phyloP scores from a whole-genome alignment of 1,140 invertebrate genomes.

The Scaptodrosophila lebanonensis region DNA sequence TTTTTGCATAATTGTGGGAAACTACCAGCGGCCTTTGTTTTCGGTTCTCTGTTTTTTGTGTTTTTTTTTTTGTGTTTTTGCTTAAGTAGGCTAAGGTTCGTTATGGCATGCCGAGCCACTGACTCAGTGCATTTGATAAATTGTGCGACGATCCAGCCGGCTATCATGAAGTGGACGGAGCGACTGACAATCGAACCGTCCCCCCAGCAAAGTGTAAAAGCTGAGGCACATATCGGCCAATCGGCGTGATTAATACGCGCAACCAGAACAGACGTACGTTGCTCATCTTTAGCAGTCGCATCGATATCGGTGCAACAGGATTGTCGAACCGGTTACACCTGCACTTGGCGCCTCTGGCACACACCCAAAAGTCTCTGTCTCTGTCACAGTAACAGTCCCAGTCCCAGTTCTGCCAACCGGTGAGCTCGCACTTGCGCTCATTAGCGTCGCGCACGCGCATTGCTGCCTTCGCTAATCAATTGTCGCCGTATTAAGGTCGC shows the following conservation, averaged over 20 bases:
- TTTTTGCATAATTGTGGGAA: slow-evolving; percentile 74
- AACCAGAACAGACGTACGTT: slow-evolving; percentile 11
- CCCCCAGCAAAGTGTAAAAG: slow-evolving; percentile 52
- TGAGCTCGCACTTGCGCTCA: slow-evolving; percentile 37
- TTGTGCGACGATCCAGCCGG: slow-evolving; percentile 58
- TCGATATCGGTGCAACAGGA: neutral
- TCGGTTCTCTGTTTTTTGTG: slow-evolving; percentile 9
- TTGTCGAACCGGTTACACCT: slow-evolving; percentile 40
- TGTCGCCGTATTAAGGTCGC: slow-evolving; percentile 65
- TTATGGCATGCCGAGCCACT: slow-evolving; percentile 62
- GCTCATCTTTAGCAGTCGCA: slow-evolving; percentile 10
- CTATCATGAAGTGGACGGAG: too few relatives aligned
- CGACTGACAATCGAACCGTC: too few relatives aligned
- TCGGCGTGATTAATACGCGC: slow-evolving; percentile 60
- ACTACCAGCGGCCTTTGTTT: slow-evolving; percentile 62
- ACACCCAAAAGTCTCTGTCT: slow-evolving; percentile 32
- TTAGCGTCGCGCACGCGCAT: slow-evolving; percentile 53
- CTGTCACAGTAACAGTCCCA: neutral
- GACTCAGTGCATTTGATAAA: slow-evolving; percentile 66
- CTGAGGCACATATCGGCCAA: slow-evolving; percentile 41
- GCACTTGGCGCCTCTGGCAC: slow-evolving; percentile 54
- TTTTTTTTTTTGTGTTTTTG: too few relatives aligned
- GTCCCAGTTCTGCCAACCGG: neutral
- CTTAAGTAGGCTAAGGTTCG: slow-evolving; percentile 71
- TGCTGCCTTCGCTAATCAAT: slow-evolving; percentile 63